phyloP scores from a whole-genome alignment of 2,888 invertebrate genomes.

The Molorchus minor region DNA sequence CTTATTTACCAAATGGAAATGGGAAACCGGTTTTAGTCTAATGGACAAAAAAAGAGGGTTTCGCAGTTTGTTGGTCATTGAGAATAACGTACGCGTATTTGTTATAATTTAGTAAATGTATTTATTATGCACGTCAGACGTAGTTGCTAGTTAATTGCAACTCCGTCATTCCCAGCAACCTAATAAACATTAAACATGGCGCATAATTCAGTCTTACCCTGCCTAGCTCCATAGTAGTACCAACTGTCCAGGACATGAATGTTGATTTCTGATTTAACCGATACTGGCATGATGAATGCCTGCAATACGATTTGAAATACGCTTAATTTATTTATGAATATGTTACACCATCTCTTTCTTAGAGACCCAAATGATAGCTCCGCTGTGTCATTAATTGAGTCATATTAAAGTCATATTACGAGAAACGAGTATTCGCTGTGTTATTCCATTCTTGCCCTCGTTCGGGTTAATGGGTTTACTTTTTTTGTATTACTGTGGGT shows the following conservation, averaged over 20 bases:
- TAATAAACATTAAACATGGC: constrained; percentile 63
- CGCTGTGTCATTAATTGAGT: constrained; percentile 43
- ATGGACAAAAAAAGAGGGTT: constrained; percentile 6
- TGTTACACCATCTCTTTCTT: constrained; percentile 45
- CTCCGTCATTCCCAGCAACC: constrained; percentile 61
- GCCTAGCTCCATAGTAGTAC: constrained; percentile 51
- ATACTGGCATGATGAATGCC: constrained; percentile 50
- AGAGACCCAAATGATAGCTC: constrained; percentile 31
- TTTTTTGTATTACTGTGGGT: constrained; percentile 16
- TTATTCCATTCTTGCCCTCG: background rate
- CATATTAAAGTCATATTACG: constrained; percentile 39
- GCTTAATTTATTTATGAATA: constrained; percentile 52
- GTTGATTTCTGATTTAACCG: constrained; percentile 53
- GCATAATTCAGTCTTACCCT: constrained; percentile 62
- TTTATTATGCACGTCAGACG: constrained; percentile 61
- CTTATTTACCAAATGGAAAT: no score
- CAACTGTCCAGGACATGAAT: constrained; percentile 50
- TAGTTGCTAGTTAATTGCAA: constrained; percentile 60
- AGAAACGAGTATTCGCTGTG: constrained; percentile 9
- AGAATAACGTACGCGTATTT: constrained; percentile 21
- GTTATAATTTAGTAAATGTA: constrained; percentile 26
- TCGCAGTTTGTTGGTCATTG: background rate
- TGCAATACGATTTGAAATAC: constrained; percentile 49
- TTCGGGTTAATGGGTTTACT: constrained; percentile 21
- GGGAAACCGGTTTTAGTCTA: background rate